Base-by-base conservation (phyloP, 2,797 vertebrate genomes). In the Gymnopithys bicolor region DNA sequence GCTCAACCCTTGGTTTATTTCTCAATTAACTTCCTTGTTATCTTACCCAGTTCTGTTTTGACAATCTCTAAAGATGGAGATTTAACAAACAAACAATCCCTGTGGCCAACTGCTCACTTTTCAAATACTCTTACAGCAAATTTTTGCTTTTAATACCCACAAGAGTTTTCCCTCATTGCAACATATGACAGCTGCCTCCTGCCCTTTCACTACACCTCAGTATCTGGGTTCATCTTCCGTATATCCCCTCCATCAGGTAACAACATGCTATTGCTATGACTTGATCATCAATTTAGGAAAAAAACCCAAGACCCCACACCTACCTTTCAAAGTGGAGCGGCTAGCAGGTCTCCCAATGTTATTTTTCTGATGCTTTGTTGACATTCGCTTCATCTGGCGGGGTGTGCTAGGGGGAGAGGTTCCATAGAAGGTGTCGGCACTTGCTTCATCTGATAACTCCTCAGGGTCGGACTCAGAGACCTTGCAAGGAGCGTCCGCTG, bases 341-440 rank as follows among this genome's bases (percentile, higher is more conserved):
- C 97, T 96, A 19, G 95, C 56, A 25, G 97, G 97, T 94, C 97
- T 98, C 70, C 97, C 97, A 14, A 97, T 39, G 30, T 63, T 98
- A 90, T 97, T 98, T 75, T 98, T 98, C 91, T 98, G 99, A 96
- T 99, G 98, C 78, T 99, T 99, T 85, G 98, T 94, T 66, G 99
- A 99, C 98, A 99, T 98, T 43, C 98, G 99, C 81, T 99, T 99
- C 96, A 99, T 99, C 98, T 99, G 99, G 55, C 99, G 98, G 46
- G 97, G 97, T 46, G 98, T 99, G 95, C 97, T 98, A 62, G 99
- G 99, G 84, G 99, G 99, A 89, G 99, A 99, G 80, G 98, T 95
- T 89, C 98, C 96, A 84, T 99, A 99, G 52, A 98, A 95, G 64
- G 92, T 93, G 95, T 99, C 99, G 73, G 98, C 94, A 35, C 96